Base-by-base conservation (phyloP, 2,113 vertebrate species). In the Platichthys flesus region DNA sequence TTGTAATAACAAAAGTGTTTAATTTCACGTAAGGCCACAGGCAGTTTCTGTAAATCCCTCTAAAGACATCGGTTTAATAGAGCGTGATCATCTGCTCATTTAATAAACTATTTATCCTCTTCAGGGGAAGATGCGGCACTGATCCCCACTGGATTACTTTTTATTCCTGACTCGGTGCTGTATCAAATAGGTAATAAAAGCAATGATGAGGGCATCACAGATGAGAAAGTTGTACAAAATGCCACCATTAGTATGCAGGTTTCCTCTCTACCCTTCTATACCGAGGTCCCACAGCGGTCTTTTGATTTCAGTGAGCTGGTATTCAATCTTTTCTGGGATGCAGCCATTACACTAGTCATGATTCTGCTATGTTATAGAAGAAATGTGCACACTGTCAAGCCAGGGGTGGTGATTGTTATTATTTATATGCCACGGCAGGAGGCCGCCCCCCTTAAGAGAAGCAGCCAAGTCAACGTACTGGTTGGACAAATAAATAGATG, bases 81-180 rank as follows among this genome's bases (percentile, higher is more conserved):
- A 67, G 71, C 12, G 49, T 31, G 28, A 68, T 68, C 72, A 68
- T 52, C 52, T 72, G 45, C 51, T 56, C 4, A 28, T 62, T 62
- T 45, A 63, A 18, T 35, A 15, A 79, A 72, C 52, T 63, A 24
- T 60, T 76, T 67, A 24, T 71, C 51, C 62, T 37, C 57, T 55
- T 37, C 47, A 23, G 72, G 37, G 51, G 26, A 62, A 69, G 59
- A 14, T 49, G 73, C 8, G 0, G 54, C 47, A 31, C 77, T 76
- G 72, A 80, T 80, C 67, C 63, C 28, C 24, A 67, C 42, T 64
- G 47, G 82, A 81, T 81, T 80, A 80, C 58, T 24, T 59, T 68
- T 73, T 31, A 40, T 74, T 58, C 23, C 4, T 58, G 54, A 31
- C 14, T 58, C 15, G 9, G 31, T n/a, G 1, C 47, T 35, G 10